Evolutionary conservation across 2,888 invertebrate species (phyloP), one percentile per base, ranked within the genome.

Genomic region (Acanthosepion pharaonis): DNA sequence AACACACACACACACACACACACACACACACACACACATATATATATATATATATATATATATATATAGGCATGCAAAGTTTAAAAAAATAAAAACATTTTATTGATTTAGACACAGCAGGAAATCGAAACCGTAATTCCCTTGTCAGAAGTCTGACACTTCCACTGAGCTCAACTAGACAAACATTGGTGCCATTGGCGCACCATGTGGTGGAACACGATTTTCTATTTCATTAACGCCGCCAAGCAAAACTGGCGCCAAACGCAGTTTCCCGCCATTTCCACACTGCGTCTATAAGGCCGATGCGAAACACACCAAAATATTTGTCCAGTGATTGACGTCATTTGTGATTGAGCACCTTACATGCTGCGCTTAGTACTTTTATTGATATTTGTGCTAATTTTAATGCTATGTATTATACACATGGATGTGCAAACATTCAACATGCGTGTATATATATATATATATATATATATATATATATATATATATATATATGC

Each of bases 191-290:
- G n/a, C 78, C 78, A 33, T 11, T 33, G 78, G 78, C 78, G 78
- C 78, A 78, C 78, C 78, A 78, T 78, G 78, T 78, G 78, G 78
- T 78, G 78, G 78, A 78, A 78, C 78, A 15, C 78, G 78, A 78
- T 78, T 78, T 78, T 78, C 78, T n/a, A 78, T 78, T 78, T 23
- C n/a, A 78, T 78, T 78, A 33, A n/a, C 78, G 78, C n/a, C n/a
- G n/a, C 78, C n/a, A n/a, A 78, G 78, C 78, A 78, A 78, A 78
- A 78, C 78, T 78, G 78, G 78, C 78, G 78, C 78, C 78, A 78
- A 9, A 78, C 9, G 11, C 78, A 33, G 33, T n/a, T 78, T 78
- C n/a, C 28, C 78, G 78, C 78, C 78, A 78, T 78, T 78, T 78
- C 23, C 33, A 78, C 18, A 23, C 6, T 59, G 59, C 59, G 59